Percentiles rank a stretch among this genome's conserved stretches.
Evolutionary conservation across 1,140 invertebrate species (phyloP).

Genomic region (Agrypnia vestita): DNA sequence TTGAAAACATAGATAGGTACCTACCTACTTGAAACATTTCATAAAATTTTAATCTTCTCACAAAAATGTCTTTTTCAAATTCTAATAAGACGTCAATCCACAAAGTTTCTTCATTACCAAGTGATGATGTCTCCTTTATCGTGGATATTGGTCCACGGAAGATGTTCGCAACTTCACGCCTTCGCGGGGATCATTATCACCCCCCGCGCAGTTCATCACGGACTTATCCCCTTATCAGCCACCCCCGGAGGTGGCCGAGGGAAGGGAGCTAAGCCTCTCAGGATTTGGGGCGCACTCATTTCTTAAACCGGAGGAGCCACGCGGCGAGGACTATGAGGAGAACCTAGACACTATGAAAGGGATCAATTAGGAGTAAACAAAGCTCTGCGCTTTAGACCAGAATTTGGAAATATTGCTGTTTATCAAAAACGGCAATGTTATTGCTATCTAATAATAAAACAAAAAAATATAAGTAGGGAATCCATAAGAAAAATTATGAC

Average conservation of each 20-base stretch:
- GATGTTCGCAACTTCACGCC: conserved; percentile 42
- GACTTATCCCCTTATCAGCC: conserved; percentile 58
- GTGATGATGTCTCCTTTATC: conserved; percentile 2
- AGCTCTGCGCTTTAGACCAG: background rate
- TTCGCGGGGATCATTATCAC: conserved; percentile 41
- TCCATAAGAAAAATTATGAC: too few species aligned
- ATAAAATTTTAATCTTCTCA: too few species aligned
- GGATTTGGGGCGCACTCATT: conserved; percentile 47
- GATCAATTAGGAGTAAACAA: conserved; percentile 18
- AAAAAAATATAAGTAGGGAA: too few species aligned
- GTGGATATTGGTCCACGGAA: conserved; percentile 24
- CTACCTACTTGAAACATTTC: too few species aligned
- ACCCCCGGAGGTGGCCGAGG: background rate
- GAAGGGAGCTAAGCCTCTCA: conserved; percentile 30
- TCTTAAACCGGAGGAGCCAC: conserved; percentile 13
- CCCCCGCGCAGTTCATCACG: conserved; percentile 55
- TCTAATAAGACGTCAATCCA: background rate
- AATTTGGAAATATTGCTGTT: conserved; percentile 31
- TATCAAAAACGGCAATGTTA: too few species aligned
- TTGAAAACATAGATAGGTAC: too few species aligned
- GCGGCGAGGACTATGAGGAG: background rate
- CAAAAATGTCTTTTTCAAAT: background rate
- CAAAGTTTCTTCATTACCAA: conserved; percentile 21
- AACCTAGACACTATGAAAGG: conserved; percentile 13
- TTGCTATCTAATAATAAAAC: too few species aligned